A percentile compares a stretch with the other conserved stretches of the same genome.
phyloP scores from a whole-genome alignment of 2,113 vertebrate genomes.

The Montifringilla adamsi region DNA sequence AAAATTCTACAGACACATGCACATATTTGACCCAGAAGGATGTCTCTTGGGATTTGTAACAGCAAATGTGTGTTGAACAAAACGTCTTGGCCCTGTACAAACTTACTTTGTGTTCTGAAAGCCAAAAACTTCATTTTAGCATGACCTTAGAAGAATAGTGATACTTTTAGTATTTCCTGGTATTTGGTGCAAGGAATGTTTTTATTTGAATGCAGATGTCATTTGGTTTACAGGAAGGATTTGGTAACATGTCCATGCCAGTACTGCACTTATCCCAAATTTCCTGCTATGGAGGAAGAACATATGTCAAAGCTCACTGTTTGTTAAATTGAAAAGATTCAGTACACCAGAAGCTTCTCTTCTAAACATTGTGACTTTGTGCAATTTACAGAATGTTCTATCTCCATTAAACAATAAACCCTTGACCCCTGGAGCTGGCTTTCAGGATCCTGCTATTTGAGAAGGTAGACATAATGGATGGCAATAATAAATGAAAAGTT shows the following conservation, averaged over 20 bases:
- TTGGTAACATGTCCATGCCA: slow-evolving; percentile 81
- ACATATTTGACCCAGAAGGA: slow-evolving; percentile 71
- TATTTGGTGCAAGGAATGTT: slow-evolving; percentile 82
- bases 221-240: slow-evolving; percentile 84
- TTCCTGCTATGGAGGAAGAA: slow-evolving; percentile 81
- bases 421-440: slow-evolving; percentile 76
- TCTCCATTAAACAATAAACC: slow-evolving; percentile 87
- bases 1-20: slow-evolving; percentile 67
- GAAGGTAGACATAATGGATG: slow-evolving; percentile 79
- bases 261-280: slow-evolving; percentile 82
- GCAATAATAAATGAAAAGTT: slow-evolving; percentile 78
- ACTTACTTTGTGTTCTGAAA: slow-evolving; percentile 70
- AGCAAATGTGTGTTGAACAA: slow-evolving; percentile 76
- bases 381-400: slow-evolving; percentile 87
- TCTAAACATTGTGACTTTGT: slow-evolving; percentile 85
- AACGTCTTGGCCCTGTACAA: slow-evolving; percentile 72
- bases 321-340: slow-evolving; percentile 80
- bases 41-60: slow-evolving; percentile 72
- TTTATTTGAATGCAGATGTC: slow-evolving; percentile 84
- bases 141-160: slow-evolving; percentile 80
- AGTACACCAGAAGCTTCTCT: slow-evolving; percentile 82
- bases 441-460: slow-evolving; percentile 78
- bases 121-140: slow-evolving; percentile 79
- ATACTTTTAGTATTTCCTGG: slow-evolving; percentile 82
- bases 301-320: slow-evolving; percentile 81